Conservation (phyloP, 2,113 vertebrate species). For the Gracilinanus agilis region DNA sequence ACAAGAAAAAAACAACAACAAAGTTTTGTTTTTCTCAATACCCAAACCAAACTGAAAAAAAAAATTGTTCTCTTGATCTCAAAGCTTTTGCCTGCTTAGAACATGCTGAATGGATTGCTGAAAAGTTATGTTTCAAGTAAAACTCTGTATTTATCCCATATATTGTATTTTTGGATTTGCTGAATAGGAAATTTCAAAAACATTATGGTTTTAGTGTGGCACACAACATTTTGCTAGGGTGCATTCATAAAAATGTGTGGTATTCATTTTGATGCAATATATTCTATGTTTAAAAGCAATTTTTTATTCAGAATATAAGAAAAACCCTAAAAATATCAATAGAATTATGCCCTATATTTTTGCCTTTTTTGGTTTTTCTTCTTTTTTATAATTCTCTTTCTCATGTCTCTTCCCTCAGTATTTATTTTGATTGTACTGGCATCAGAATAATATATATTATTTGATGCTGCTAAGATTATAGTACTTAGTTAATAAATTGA, state of each 20-base stretch:
- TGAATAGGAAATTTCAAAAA: not conserved
- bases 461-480: no score
- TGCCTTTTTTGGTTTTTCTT: not conserved
- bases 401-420: not conserved
- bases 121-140: not conserved
- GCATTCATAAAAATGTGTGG: not conserved
- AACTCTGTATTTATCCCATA: not conserved
- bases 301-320: not conserved
- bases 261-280: not conserved
- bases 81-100: not conserved
- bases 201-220: not conserved
- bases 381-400: not conserved
- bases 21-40: not conserved
- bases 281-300: not conserved
- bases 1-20: not conserved
- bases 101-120: not conserved
- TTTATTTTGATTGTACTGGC: not conserved
- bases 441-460: not conserved
- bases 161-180: not conserved
- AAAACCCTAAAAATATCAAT: not conserved
- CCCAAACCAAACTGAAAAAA: not conserved
- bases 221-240: not conserved
- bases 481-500: no score
- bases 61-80: not conserved
- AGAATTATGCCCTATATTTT: not conserved